Evolutionary conservation across 2,888 invertebrate species (phyloP).

Genomic region (Ochropacha duplaris): DNA sequence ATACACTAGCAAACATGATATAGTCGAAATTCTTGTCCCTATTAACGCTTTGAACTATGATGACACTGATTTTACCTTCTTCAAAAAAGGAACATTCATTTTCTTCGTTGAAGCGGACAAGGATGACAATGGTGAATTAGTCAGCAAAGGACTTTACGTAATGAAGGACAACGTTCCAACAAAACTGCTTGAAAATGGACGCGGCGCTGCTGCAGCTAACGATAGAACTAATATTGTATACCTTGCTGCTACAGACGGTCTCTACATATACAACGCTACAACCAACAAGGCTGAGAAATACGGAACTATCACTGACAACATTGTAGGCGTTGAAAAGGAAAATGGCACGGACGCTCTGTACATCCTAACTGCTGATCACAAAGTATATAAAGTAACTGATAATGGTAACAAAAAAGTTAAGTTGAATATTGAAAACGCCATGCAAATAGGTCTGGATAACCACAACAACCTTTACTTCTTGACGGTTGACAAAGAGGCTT

Average conservation of each 20-base stretch:
- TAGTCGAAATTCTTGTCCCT: slow-evolving; percentile 43
- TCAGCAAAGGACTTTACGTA: slow-evolving; percentile 43
- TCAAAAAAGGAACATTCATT: slow-evolving; percentile 5
- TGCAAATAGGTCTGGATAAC: slow-evolving; percentile 56
- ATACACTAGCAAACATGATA: slow-evolving; percentile 40
- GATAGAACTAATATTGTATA: slow-evolving; percentile 41
- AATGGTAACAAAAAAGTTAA: slow-evolving; percentile 52
- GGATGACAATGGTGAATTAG: slow-evolving; percentile 24
- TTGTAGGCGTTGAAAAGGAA: slow-evolving; percentile 46
- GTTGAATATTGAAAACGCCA: slow-evolving; percentile 45
- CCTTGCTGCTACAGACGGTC: slow-evolving; percentile 52
- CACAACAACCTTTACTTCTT: slow-evolving; percentile 57
- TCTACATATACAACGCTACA: slow-evolving; percentile 43
- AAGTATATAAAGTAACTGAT: slow-evolving; percentile 57
- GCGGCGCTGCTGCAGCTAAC: slow-evolving; percentile 39
- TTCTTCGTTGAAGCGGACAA: slow-evolving; percentile 48
- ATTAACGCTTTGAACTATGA: slow-evolving; percentile 39
- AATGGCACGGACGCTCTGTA: slow-evolving; percentile 52
- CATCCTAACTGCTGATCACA: slow-evolving; percentile 50
- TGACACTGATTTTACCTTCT: slow-evolving; percentile 13
- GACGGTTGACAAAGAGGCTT: slow-evolving; percentile 42
- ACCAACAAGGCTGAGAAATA: slow-evolving; percentile 47
- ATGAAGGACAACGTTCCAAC: slow-evolving; percentile 30
- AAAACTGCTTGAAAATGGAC: slow-evolving; percentile 46
- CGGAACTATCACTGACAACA: slow-evolving; percentile 48